A percentile compares a stretch with the other conserved stretches of the same genome.
phyloP scores from a whole-genome alignment of 2,888 invertebrate genomes.

The Sinotaia quadrata region DNA sequence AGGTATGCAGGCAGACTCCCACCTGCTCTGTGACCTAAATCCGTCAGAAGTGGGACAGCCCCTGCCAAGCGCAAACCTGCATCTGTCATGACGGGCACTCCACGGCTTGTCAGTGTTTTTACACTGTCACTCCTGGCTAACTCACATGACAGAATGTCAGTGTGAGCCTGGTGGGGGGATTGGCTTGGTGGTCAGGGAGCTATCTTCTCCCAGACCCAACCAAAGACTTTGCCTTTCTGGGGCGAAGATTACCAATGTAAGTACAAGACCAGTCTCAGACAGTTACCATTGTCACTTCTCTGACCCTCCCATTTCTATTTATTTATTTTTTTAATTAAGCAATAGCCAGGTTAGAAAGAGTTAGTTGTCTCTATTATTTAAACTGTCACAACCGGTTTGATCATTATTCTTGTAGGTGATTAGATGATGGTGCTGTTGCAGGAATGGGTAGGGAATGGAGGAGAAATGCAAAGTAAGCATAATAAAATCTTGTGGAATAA shows the following conservation, averaged over 20 bases:
- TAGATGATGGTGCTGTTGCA: too few species aligned
- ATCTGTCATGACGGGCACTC: background rate
- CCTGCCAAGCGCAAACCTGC: background rate
- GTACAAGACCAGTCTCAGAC: conserved; percentile 43
- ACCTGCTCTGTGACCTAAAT: conserved; percentile 21
- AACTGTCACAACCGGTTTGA: too few species aligned
- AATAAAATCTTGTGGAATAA: too few species aligned
- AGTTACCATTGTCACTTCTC: too few species aligned
- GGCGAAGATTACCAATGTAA: conserved; percentile 32
- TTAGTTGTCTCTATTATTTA: too few species aligned
- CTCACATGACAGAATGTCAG: conserved; percentile 19
- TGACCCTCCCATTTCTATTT: too few species aligned
- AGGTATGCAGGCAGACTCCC: conserved; percentile 28
- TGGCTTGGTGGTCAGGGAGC: conserved; percentile 1
- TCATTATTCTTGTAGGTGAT: too few species aligned
- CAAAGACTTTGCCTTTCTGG: conserved; percentile 17
- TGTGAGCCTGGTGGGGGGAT: conserved; percentile 9
- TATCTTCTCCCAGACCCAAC: conserved; percentile 22
- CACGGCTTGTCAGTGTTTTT: conserved; percentile 11
- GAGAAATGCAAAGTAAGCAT: too few species aligned
- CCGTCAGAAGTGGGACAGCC: background rate
- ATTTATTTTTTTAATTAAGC: too few species aligned
- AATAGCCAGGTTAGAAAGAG: too few species aligned
- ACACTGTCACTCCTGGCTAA: conserved; percentile 8
- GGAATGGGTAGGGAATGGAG: too few species aligned